Conservation (phyloP, 2,888 invertebrate species). For the Lasioglossum marginatum region DNA sequence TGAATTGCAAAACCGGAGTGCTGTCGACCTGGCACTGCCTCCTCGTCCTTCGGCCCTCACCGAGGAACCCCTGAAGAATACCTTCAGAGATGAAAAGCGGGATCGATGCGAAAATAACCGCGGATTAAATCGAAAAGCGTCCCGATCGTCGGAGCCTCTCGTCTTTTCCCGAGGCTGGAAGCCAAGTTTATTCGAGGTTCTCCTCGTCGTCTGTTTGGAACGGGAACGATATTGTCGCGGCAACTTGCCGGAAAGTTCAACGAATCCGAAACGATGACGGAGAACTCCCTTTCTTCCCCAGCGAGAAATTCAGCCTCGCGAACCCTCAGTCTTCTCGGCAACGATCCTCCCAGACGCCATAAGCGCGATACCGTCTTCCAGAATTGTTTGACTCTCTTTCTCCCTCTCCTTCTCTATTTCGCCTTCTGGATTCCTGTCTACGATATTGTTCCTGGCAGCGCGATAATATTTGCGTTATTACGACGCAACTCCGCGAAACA, state of each 20-base stretch:
- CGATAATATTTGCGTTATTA: slow-evolving; percentile 17
- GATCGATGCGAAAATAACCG: slow-evolving; percentile 2
- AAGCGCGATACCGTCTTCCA: slow-evolving; percentile 8
- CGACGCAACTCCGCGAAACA: slow-evolving; percentile 4
- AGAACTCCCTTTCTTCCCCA: not conserved
- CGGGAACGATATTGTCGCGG: slow-evolving; percentile 28
- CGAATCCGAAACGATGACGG: slow-evolving; percentile 34
- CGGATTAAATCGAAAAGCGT: not conserved
- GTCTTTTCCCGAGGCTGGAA: not conserved
- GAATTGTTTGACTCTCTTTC: slow-evolving; percentile 20
- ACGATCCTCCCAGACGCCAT: slow-evolving; percentile 11
- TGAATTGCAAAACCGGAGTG: slow-evolving; percentile 59
- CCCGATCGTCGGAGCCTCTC: not conserved
- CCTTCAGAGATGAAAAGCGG: not conserved
- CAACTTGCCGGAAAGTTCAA: slow-evolving; percentile 31
- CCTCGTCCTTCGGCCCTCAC: slow-evolving; percentile 19
- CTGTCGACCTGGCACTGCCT: slow-evolving; percentile 22
- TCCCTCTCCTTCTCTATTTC: not conserved
- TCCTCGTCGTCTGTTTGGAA: not conserved
- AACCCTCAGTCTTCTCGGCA: slow-evolving; percentile 10
- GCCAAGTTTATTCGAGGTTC: slow-evolving; percentile 5
- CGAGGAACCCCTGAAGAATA: not conserved
- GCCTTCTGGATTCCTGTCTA: not conserved
- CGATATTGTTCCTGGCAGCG: not conserved
- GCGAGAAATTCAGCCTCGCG: not conserved